Percentiles rank a stretch among this genome's conserved stretches.
Conservation (phyloP, 2,113 vertebrate species). For the Oenanthe melanoleuca region DNA sequence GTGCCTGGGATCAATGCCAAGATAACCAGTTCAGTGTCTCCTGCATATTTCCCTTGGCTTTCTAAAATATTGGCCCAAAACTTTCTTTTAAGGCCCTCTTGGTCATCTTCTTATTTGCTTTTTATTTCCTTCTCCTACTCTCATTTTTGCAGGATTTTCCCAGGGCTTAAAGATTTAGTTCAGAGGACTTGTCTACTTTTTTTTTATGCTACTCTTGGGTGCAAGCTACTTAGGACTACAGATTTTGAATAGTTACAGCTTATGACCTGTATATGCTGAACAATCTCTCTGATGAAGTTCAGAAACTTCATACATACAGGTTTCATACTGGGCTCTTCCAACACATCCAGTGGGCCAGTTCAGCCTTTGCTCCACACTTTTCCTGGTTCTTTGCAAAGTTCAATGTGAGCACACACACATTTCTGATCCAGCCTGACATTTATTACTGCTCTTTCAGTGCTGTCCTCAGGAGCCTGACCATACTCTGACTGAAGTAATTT, state of each 20-base stretch:
- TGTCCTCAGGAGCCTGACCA: not conserved
- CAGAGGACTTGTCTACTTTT: not conserved
- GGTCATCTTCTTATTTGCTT: not conserved
- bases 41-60: not conserved
- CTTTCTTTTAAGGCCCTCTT: not conserved
- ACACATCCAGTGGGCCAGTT: not conserved
- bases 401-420: accelerated
- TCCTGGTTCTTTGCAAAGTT: not conserved
- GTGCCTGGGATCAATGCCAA: constrained; percentile 5
- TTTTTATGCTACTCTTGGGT: not conserved
- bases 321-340: not conserved
- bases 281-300: not conserved
- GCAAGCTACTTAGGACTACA: not conserved
- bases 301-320: not conserved
- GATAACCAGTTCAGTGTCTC: not conserved
- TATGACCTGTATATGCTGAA: not conserved
- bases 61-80: not conserved
- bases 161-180: not conserved
- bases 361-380: not conserved
- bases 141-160: not conserved
- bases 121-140: not conserved
- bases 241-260: not conserved
- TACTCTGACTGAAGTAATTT: not conserved
- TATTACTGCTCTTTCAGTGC: not conserved
- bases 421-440: not conserved